A percentile compares a stretch with the other conserved stretches of the same genome.
Conservation (phyloP, 2,113 vertebrate species). For the Phocoena sinus region DNA sequence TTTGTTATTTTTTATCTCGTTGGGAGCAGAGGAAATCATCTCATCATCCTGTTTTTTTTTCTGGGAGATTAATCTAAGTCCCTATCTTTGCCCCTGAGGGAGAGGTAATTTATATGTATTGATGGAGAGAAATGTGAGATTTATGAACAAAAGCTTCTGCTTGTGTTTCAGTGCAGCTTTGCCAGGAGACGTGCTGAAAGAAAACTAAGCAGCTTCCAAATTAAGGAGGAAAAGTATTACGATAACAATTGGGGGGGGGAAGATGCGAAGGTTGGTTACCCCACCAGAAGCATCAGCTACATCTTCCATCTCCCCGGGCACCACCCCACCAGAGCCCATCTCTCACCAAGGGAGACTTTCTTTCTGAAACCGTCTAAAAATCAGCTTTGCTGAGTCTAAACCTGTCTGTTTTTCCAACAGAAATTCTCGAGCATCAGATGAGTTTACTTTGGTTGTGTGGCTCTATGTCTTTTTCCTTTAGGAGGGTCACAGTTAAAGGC, state of each 20-base stretch:
- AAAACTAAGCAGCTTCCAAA: background rate
- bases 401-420: accelerated
- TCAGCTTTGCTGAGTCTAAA: background rate
- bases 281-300: accelerated
- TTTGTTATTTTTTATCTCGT: background rate
- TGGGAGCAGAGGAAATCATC: background rate
- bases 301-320: accelerated
- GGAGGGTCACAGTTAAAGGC: background rate
- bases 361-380: background rate
- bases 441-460: accelerated
- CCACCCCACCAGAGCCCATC: accelerated
- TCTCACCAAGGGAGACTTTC: no score
- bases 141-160: background rate
- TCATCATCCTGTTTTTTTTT: background rate
- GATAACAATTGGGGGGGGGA: accelerated
- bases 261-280: accelerated
- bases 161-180: background rate
- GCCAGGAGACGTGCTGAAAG: background rate
- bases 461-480: background rate
- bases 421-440: accelerated
- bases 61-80: background rate
- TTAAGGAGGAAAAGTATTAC: accelerated
- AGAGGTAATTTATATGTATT: accelerated
- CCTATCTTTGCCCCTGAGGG: accelerated
- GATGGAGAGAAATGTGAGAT: accelerated